A percentile compares a stretch with the other conserved stretches of the same genome.
These are phyloP conservation scores for Mustelus asterias DNA, from an alignment of 2,113 vertebrate genomes.

Conservation along the genomic window DNA sequence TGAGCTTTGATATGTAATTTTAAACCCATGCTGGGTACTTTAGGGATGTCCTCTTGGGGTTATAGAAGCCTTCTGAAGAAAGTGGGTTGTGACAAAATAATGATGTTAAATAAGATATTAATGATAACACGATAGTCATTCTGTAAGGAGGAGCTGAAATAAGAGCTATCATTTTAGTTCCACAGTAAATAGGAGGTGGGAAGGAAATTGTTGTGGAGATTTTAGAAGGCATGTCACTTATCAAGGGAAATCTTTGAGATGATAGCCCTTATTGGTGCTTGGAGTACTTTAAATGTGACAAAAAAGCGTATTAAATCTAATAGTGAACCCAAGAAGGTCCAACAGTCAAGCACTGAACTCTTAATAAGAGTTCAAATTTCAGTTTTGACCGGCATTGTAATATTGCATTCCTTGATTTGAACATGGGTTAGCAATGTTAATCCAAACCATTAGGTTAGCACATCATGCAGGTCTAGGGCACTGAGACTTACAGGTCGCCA, in stretches of 20 bases:
- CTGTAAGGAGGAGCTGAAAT: not conserved
- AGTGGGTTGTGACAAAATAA: not conserved
- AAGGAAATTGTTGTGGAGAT: not conserved
- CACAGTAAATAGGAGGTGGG: not conserved
- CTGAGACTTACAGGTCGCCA: not conserved
- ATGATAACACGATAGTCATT: not conserved
- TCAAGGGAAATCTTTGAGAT: not conserved
- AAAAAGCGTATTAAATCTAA: not conserved
- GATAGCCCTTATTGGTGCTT: not conserved
- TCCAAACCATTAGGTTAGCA: not conserved
- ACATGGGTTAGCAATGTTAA: not conserved
- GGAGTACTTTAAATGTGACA: not conserved
- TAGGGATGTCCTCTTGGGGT: not conserved
- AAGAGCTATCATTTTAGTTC: not conserved
- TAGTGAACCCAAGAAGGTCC: not conserved
- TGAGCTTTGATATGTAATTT: not conserved
- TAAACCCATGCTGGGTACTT: not conserved
- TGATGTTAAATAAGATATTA: not conserved
- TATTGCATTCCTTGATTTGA: not conserved
- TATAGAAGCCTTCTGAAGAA: not conserved
- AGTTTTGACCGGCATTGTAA: not conserved
- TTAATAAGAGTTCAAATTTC: not conserved
- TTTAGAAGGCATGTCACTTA: not conserved
- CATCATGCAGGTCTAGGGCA: not conserved
- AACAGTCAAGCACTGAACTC: not conserved